Evolutionary conservation across 2,888 invertebrate genomes (phyloP), one percentile per base, ranked within the genome.

Genomic region (Oscheius onirici): DNA sequence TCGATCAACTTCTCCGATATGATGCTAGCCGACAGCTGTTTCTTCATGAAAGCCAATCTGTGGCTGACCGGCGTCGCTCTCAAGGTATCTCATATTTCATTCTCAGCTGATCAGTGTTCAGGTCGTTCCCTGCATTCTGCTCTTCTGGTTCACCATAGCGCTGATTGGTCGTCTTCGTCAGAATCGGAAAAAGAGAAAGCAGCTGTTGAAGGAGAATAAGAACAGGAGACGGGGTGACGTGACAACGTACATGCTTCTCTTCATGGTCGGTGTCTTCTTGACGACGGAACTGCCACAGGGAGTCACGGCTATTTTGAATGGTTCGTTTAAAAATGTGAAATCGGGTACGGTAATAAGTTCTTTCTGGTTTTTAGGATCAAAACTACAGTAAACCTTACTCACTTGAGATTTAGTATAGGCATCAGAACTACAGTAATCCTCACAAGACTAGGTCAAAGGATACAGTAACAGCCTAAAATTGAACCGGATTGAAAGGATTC

Each of bases 231-330:
- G 75, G 1, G 77, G 79, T 15, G 79, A 79, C 60, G 68, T 79
- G 57, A 79, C 79, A 5, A 79, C 77, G 3, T 90, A 92, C 58
- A 92, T 92, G 84, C 89, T 93, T 44, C 92, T 93, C 68, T 91
- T 92, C 0, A 92, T 93, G 34, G 92, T 93, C n/a, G 89, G 92
- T 61, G 90, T 93, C 71, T 93, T 93, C 88, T 90, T 93, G 51
- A 86, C 92, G n/a, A 93, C 93, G 82, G 93, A 93, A 87, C 90
- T 92, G 57, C 93, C 93, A 0, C 86, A 86, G 68, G 86, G 85
- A 20, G 73, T 82, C 17, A 77, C 82, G 67, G 82, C 82, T 1
- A 78, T 83, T 55, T 63, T 81, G 46, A 81, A 80, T 54, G 82
- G 82, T 82, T 15, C 44, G 11, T 43, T 43, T 43, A 13, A 13